These are phyloP conservation scores for Cisticola juncidis DNA, from an alignment of 2,113 vertebrate species.

Conservation along the genomic window DNA sequence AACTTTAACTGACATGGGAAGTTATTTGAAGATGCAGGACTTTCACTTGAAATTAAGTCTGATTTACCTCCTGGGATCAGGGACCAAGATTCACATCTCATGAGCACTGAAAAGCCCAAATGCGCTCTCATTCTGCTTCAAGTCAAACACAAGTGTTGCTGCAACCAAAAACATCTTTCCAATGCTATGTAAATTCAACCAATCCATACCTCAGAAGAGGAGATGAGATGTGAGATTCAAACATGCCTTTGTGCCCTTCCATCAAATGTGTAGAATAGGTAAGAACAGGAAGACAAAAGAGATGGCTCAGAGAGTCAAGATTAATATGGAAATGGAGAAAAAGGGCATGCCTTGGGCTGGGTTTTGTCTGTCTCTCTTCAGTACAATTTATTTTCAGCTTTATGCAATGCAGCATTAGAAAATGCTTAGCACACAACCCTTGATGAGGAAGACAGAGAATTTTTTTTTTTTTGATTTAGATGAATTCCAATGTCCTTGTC, in stretches of 20 bases:
- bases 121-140: not conserved
- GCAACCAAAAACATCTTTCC: slow-evolving; percentile 14
- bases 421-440: not conserved
- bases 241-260: not conserved
- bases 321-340: not conserved
- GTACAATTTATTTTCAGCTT: slow-evolving; percentile 8
- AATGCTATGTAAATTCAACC: not conserved
- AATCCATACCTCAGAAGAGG: not conserved
- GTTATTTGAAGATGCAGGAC: slow-evolving; percentile 28
- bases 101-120: not conserved
- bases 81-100: not conserved
- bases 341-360: not conserved
- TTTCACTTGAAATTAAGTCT: slow-evolving; percentile 60
- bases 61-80: slow-evolving; percentile 51
- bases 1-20: slow-evolving; percentile 42
- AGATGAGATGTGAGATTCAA: not conserved
- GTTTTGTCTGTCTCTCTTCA: not conserved
- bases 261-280: not conserved
- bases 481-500: slow-evolving; percentile 12
- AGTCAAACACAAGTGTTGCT: slow-evolving; percentile 27
- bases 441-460: slow-evolving; percentile 27
- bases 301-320: not conserved
- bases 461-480: not conserved
- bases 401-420: not conserved
- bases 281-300: not conserved